Evolutionary conservation across 1,140 invertebrate species (phyloP).

Genomic region (Physella acuta): DNA sequence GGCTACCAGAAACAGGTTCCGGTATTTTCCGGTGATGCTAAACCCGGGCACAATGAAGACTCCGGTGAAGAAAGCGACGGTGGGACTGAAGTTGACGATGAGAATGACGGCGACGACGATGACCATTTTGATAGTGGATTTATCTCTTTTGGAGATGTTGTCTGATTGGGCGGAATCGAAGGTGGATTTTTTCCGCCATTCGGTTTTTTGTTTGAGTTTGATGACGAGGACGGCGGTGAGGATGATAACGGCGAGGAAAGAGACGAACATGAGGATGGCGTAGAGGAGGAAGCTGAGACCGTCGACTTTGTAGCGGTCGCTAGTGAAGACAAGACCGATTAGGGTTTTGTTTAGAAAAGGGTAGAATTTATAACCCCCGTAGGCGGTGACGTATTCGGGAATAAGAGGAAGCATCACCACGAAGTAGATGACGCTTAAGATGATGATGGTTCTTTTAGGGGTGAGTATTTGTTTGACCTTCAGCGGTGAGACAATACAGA

Average conservation of each 20-base stretch:
- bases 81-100: background rate
- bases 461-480: background rate
- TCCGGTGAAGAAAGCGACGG: background rate
- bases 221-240: background rate
- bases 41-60: background rate
- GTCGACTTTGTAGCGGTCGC: background rate
- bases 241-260: background rate
- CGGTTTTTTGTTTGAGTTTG: background rate
- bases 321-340: background rate
- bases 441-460: background rate
- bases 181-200: constrained; percentile 1
- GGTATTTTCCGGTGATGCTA: background rate
- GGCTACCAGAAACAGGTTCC: background rate
- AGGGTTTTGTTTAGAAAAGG: constrained; percentile 1
- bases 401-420: background rate
- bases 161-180: background rate
- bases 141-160: background rate
- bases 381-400: background rate
- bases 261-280: background rate
- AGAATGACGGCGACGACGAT: background rate
- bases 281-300: background rate
- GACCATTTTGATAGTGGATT: background rate
- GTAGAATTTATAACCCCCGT: background rate
- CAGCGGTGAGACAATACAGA: background rate
- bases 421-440: background rate